Evolutionary conservation across 2,888 invertebrate genomes (phyloP).

Genomic region (Julus scanicus): DNA sequence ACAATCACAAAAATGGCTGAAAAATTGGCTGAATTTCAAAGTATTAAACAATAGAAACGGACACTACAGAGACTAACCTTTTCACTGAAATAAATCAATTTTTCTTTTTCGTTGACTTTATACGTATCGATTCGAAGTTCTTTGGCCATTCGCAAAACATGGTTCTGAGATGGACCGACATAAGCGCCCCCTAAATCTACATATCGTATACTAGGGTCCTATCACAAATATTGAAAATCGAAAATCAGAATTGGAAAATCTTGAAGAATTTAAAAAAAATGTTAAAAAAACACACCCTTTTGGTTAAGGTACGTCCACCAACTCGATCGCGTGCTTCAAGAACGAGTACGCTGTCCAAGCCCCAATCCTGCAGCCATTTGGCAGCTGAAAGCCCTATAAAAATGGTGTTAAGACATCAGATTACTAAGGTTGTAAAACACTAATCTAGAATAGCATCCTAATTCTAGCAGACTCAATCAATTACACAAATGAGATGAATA

Average conservation of each 20-base stretch:
- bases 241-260: neutral
- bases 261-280: neutral
- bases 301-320: constrained; percentile 67
- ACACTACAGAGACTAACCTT: neutral
- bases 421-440: neutral
- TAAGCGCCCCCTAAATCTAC: constrained; percentile 67
- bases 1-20: too few species aligned
- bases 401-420: neutral
- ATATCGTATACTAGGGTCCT: constrained; percentile 58
- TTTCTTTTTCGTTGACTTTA: constrained; percentile 59
- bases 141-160: constrained; percentile 64
- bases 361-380: constrained; percentile 60
- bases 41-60: neutral
- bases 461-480: neutral
- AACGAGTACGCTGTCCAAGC: constrained; percentile 62
- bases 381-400: constrained; percentile 62
- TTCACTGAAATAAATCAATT: constrained; percentile 54
- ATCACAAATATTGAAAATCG: constrained; percentile 10
- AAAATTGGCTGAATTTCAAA: neutral
- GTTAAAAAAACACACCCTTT: neutral
- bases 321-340: constrained; percentile 66
- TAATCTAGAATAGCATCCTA: neutral
- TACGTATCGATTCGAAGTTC: constrained; percentile 65
- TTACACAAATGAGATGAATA: neutral
- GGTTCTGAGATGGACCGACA: constrained; percentile 66